Evolutionary conservation across 2,888 invertebrate genomes (phyloP).

Genomic region (Amblyteles armatorius): DNA sequence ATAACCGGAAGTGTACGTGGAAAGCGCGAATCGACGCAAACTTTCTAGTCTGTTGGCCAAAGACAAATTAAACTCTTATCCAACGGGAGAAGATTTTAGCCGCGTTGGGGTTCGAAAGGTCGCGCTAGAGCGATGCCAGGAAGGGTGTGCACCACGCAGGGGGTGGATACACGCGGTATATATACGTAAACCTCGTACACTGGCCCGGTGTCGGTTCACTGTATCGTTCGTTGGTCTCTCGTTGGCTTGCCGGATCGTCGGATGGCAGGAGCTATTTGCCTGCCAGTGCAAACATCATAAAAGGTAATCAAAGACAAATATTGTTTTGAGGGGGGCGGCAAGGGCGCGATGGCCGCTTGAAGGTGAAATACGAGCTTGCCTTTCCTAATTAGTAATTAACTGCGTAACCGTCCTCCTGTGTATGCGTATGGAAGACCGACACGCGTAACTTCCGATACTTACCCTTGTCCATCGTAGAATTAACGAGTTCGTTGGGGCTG

Average conservation of each 20-base stretch:
- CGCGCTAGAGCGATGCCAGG: slow-evolving; percentile 43
- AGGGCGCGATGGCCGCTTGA: slow-evolving; percentile 67
- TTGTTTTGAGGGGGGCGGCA: slow-evolving; percentile 70
- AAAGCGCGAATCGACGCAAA: slow-evolving; percentile 15
- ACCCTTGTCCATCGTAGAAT: slow-evolving; percentile 7
- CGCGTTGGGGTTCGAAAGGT: slow-evolving; percentile 12
- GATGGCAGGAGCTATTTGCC: slow-evolving; percentile 71
- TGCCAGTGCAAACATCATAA: slow-evolving; percentile 72
- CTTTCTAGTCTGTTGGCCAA: slow-evolving; percentile 48
- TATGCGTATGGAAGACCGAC: background rate
- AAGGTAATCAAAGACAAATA: slow-evolving; percentile 79
- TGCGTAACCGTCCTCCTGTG: slow-evolving; percentile 48
- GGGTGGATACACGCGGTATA: slow-evolving; percentile 49
- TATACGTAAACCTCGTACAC: slow-evolving; percentile 53
- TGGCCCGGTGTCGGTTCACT: slow-evolving; percentile 40
- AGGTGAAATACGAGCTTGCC: slow-evolving; percentile 74
- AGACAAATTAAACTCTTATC: slow-evolving; percentile 66
- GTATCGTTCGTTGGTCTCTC: slow-evolving; percentile 39
- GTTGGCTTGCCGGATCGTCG: slow-evolving; percentile 37
- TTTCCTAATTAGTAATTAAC: slow-evolving; percentile 76
- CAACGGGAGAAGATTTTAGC: slow-evolving; percentile 18
- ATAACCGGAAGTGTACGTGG: background rate
- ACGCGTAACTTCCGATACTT: background rate
- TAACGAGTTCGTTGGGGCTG: background rate
- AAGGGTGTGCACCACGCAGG: slow-evolving; percentile 33